Evolutionary conservation across 1,140 invertebrate species (phyloP), one percentile per base, ranked within the genome.

Genomic region (Diuraphis noxia): DNA sequence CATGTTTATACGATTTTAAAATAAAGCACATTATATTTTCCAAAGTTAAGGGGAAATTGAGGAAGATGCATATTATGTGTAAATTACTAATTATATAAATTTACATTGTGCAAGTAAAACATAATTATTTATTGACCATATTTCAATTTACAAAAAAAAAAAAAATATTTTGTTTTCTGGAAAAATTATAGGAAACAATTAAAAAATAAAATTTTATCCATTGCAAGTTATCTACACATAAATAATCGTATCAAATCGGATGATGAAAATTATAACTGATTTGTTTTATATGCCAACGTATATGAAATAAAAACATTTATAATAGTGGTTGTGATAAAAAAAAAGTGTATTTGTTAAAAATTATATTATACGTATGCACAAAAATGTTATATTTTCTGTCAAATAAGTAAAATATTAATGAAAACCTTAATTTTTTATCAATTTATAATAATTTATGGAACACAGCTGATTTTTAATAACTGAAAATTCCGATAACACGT

Each of bases 271-370:
- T 17, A 63, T 63, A n/a, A 63, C 17, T 63, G 56, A n/a, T 63
- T n/a, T 63, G 56, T n/a, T 63, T n/a, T 63, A n/a, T n/a, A 63
- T n/a, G 56, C 30, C 30, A 63, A 63, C 30, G 4, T n/a, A 17
- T 63, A 63, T 63, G 56, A 63, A 63, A 63, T 63, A 63, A 63
- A 63, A 63, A 63, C 56, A 63, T 63, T 63, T 63, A 63, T 63
- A n/a, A n/a, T 13, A 49, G 9, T 21, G 10, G 4, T 13, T 4
- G 30, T 63, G 4, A n/a, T 13, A 63, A 56, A 63, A 63, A 49
- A 63, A n/a, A n/a, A 63, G 46, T 49, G 13, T n/a, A 63, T 63
- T 63, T 63, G n/a, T n/a, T 63, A 63, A 63, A 63, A 63, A n/a
- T n/a, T 3, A 63, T 63, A 63, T n/a, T n/a, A 63, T 5, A n/a